Evolutionary conservation across 2,888 invertebrate species (phyloP), one percentile per base, ranked within the genome.

Genomic region (Malacosoma neustria): DNA sequence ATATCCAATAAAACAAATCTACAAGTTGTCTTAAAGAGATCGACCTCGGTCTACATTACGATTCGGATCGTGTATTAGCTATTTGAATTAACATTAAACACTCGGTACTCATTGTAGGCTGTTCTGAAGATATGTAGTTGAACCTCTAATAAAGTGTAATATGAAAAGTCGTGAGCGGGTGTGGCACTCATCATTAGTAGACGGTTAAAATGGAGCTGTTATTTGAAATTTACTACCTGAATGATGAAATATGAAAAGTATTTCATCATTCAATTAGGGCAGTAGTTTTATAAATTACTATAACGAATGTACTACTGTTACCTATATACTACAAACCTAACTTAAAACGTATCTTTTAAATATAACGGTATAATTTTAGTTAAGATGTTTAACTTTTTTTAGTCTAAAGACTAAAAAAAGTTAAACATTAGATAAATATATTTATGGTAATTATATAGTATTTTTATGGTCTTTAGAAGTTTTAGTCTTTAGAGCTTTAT

Each of bases 11-110:
- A 57, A 49, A 57, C 61, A 55, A 59, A 70, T 67, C 58, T 60
- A 57, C 54, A 59, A 55, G 43, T 53, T 45, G 52, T 51, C 53
- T 64, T 60, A 54, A 22, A 22, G 55, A 62, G 42, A 54, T 47
- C 61, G 71, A 60, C 73, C 73, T 73, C 71, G 73, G 52, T 57
- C 67, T 59, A 73, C 65, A 64, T 70, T 53, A 54, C 51, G 56
- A 41, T 57, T 59, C 43, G 45, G 57, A 46, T 67, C 73, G 67
- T 72, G 72, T 72, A 48, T 61, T 49, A 65, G 64, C 69, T 66
- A 68, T 69, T 71, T 60, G 59, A 60, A 57, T 60, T 45, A 53
- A 50, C 48, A 46, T 44, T 54, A 55, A 22, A 22, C 54, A 57
- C 48, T 50, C 45, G 41, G 48, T 43, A 45, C 43, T 49, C 44